Conservation (phyloP, 2,797 vertebrate species). For the Xerus rutilus region DNA sequence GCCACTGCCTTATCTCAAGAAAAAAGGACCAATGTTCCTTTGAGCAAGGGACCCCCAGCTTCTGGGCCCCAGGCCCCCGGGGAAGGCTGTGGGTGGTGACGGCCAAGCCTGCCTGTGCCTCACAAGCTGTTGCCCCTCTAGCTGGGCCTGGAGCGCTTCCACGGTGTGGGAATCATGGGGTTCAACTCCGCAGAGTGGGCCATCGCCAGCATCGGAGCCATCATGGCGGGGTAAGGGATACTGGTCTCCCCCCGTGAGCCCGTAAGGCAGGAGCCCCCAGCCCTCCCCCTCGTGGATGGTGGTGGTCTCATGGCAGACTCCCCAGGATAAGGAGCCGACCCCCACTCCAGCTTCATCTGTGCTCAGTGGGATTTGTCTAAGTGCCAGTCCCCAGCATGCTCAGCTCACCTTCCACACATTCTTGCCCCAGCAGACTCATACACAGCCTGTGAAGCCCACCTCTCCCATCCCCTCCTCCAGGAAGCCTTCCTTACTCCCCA, state of each 20-base stretch:
- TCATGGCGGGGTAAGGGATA: conserved; percentile 91
- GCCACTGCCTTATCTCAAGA: neutral
- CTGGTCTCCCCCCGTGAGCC: accelerated
- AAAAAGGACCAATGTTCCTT: neutral
- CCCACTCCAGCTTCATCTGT: accelerated
- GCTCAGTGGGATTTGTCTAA: no score
- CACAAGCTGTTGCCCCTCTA: conserved; percentile 74
- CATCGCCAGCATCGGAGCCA: conserved; percentile 91
- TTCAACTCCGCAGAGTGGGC: conserved; percentile 93
- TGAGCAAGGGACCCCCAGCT: neutral
- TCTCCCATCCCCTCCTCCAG: neutral
- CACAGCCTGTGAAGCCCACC: neutral
- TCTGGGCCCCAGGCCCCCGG: neutral
- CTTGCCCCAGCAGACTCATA: neutral
- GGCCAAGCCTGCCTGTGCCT: accelerated
- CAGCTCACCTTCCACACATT: neutral
- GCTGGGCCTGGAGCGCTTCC: conserved; percentile 91
- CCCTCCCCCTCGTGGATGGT: neutral
- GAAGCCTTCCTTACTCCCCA: neutral
- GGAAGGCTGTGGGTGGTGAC: neutral
- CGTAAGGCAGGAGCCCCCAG: neutral
- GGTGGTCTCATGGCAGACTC: neutral
- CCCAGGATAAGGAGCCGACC: neutral
- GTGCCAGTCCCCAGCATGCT: neutral
- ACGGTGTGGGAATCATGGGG: conserved; percentile 91